phyloP scores from a whole-genome alignment of 2,888 invertebrate species.

The Caenorhabditis uteleia region DNA sequence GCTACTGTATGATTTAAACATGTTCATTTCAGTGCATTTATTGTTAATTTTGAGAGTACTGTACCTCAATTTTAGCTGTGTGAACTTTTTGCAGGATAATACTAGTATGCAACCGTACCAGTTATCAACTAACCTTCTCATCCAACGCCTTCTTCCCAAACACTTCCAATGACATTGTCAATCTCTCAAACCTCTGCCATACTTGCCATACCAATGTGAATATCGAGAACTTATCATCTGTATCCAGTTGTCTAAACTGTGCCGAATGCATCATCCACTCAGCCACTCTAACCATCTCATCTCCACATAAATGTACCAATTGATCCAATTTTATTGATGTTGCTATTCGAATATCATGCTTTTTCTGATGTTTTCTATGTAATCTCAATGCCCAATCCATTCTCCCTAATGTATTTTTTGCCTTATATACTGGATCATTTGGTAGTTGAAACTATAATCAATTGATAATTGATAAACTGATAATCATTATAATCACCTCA shows the following conservation, averaged over 20 bases:
- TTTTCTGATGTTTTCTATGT: conserved; percentile 16
- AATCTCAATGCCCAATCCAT: conserved; percentile 35
- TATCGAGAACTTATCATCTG: conserved; percentile 42
- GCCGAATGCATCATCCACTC: conserved; percentile 45
- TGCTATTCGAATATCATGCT: conserved; percentile 12
- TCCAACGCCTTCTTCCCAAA: conserved; percentile 24
- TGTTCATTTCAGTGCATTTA: too few species aligned
- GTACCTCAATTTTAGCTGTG: too few species aligned
- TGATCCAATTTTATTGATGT: conserved; percentile 1
- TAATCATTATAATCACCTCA: too few species aligned
- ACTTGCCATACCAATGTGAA: conserved; percentile 38
- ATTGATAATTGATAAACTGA: not conserved
- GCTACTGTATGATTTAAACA: too few species aligned
- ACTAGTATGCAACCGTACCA: too few species aligned
- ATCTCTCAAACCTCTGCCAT: conserved; percentile 32
- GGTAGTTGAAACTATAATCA: conserved; percentile 24
- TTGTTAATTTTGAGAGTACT: too few species aligned
- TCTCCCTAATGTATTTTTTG: conserved; percentile 11
- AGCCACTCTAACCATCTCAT: conserved; percentile 27
- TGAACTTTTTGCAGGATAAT: too few species aligned
- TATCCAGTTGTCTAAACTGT: conserved; percentile 34
- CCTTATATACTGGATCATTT: conserved; percentile 15
- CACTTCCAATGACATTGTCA: conserved; percentile 35
- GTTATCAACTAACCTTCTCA: conserved; percentile 24
- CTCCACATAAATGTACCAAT: conserved; percentile 21